Evolutionary conservation across 2,113 vertebrate species (phyloP).

Genomic region (Aldabrachelys gigantea): DNA sequence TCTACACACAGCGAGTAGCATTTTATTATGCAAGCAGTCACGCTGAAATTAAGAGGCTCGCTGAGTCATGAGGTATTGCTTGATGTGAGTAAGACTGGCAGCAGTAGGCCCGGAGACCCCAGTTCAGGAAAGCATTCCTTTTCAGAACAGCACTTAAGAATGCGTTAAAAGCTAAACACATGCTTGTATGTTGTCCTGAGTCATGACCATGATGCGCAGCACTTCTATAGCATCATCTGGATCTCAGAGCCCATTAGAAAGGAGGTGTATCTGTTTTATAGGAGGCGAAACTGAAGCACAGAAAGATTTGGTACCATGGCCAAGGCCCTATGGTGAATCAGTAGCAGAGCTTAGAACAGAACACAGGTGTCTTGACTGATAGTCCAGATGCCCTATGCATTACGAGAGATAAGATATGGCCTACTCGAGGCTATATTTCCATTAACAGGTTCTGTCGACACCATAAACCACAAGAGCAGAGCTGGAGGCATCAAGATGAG

Average conservation of each 20-base stretch:
- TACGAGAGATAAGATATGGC: accelerated
- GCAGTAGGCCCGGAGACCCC: background rate
- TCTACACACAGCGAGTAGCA: accelerated
- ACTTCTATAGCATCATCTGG: background rate
- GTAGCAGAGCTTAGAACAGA: background rate
- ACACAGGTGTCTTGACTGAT: accelerated
- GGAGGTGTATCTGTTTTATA: background rate
- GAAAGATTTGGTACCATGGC: background rate
- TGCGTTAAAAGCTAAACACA: background rate
- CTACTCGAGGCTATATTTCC: accelerated
- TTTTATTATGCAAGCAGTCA: accelerated
- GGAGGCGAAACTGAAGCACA: accelerated
- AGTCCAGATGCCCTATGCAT: accelerated
- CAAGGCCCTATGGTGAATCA: accelerated
- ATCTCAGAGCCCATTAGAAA: background rate
- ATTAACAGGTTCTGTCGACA: accelerated
- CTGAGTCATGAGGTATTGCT: background rate
- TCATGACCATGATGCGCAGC: background rate
- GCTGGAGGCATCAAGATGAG: background rate
- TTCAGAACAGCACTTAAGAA: background rate
- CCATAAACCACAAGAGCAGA: accelerated
- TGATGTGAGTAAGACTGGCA: background rate
- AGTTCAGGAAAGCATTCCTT: background rate
- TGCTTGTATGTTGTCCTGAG: background rate
- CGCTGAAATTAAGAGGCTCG: background rate